These are phyloP conservation scores for Meles meles DNA, from an alignment of 2,113 vertebrate genomes.

Conservation along the genomic window DNA sequence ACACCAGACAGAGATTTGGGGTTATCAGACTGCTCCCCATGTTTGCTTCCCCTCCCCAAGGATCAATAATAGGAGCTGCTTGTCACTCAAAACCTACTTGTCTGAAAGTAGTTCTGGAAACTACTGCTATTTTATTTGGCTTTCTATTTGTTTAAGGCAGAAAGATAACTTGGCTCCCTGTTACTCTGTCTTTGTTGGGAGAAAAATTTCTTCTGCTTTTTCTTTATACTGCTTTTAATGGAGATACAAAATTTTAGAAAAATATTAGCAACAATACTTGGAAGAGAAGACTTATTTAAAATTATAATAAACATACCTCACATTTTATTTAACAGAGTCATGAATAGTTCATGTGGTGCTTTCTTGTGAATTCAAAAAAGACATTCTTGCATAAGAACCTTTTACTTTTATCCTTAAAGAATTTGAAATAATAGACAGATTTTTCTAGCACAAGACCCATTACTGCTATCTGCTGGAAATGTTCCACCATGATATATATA, in stretches of 20 bases:
- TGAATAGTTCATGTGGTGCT: not conserved
- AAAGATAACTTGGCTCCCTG: not conserved
- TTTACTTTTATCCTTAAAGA: not conserved
- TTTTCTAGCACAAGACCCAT: not conserved
- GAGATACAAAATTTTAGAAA: not conserved
- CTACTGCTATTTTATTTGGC: not conserved
- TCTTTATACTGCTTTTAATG: not conserved
- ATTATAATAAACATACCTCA: not conserved
- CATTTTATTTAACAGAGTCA: not conserved
- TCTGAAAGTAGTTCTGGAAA: not conserved
- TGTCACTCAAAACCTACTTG: not conserved
- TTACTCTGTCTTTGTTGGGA: not conserved
- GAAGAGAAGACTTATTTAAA: not conserved
- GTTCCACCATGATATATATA: not conserved
- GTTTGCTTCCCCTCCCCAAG: not conserved
- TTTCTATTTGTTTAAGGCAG: not conserved
- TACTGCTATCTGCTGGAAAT: not conserved
- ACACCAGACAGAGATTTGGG: not conserved
- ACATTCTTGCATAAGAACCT: not conserved
- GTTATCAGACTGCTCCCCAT: too few relatives aligned
- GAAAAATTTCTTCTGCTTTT: not conserved
- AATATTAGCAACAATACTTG: not conserved
- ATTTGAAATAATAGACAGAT: not conserved
- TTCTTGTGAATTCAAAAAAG: not conserved
- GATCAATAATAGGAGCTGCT: not conserved